Base-by-base conservation (phyloP, 2,113 vertebrate genomes). In the Mormyrus lacerda region DNA sequence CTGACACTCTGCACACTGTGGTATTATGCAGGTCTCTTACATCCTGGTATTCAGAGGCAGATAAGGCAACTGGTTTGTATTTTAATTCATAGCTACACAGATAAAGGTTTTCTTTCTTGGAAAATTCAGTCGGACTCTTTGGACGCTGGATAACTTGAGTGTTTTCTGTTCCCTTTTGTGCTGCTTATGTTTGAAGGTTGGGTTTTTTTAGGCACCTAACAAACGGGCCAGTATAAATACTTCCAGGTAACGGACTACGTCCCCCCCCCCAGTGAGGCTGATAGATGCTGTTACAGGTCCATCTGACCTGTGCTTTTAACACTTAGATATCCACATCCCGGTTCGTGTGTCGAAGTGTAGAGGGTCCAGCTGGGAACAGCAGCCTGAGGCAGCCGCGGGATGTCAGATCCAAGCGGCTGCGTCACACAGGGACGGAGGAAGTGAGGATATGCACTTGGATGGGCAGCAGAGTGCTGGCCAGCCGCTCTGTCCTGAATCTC, bases 1-100 rank as follows among this genome's bases (percentile, higher is more conserved):
- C 69, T 76, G 13, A 76, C 19, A 35, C 3, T 13, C 31, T 39
- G 35, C 31, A 2, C 31, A 17, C 35, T 76, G 31, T 39, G 69
- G 17, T 17, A 65, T 13, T 84, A 82, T 89, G 35, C 55, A 85
- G 73, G 69, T 84, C 61, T 84, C 85, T 39, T 87, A 83, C 51
- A 27, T 58, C 53, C 55, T 85, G 86, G 35, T 45, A 47, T 73
- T 35, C 42, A 35, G 85, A 27, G 50, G 47, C 50, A 83, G 51
- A 11, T 48, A 47, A 42, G 24, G 31, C 39, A 8, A 7, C 47
- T 17, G 27, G 4, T 27, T 50, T 48, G 45, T 45, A 50, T 13
- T 55, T 39, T 53, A 85, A 50, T 85, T 86, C 55, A 21, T 31
- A 61, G 42, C 35, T 9, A 21, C 24, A 83, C 19, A 51, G 51